These are phyloP conservation scores for Cristatella mucedo DNA, from an alignment of 2,888 invertebrate species.

Conservation along the genomic window DNA sequence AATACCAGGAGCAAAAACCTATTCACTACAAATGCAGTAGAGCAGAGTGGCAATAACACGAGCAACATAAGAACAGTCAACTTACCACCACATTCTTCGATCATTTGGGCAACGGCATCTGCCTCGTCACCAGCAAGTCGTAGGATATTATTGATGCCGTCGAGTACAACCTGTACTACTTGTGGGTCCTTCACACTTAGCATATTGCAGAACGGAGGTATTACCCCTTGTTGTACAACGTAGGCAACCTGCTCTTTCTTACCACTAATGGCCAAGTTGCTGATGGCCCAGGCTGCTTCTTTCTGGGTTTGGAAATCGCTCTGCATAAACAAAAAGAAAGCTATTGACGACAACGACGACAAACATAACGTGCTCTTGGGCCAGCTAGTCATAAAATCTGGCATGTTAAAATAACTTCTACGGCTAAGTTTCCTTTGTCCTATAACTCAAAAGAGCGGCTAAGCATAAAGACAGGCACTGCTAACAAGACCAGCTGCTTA, in stretches of 20 bases:
- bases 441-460: no score
- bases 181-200: slow-evolving; percentile 87
- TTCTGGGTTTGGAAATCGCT: slow-evolving; percentile 98
- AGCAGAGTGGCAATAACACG: no score
- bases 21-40: background rate
- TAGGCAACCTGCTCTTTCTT: slow-evolving; percentile 55
- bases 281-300: slow-evolving; percentile 98
- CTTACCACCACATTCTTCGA: slow-evolving; percentile 85
- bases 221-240: slow-evolving; percentile 74
- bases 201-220: slow-evolving; percentile 86
- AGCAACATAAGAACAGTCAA: no score
- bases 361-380: no score
- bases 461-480: no score
- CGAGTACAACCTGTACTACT: slow-evolving; percentile 44
- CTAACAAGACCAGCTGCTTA: no score
- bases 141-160: slow-evolving; percentile 93
- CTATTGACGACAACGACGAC: no score
- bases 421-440: no score
- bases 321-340: slow-evolving; percentile 26
- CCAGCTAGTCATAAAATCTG: no score
- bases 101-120: slow-evolving; percentile 57
- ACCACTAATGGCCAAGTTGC: slow-evolving; percentile 94
- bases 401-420: no score
- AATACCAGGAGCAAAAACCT: background rate
- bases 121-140: slow-evolving; percentile 68